Conservation (phyloP, 2,113 vertebrate species). For the Malurus melanocephalus region DNA sequence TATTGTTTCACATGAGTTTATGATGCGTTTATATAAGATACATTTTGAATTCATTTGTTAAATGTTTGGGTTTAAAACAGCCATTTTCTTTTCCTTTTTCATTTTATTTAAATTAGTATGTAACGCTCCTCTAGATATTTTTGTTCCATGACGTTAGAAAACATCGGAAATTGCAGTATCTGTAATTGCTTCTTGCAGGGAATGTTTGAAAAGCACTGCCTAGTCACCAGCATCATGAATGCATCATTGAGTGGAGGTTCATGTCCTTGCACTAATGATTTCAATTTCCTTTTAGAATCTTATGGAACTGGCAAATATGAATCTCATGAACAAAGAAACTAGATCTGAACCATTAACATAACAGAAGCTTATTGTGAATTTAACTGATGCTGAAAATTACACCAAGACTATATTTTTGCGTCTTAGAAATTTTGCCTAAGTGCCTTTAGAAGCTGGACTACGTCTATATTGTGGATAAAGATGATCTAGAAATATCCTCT, state of each 20-base stretch:
- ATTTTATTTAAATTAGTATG: not conserved
- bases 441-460: not conserved
- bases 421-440: not conserved
- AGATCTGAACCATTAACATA: not conserved
- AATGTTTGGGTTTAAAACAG: not conserved
- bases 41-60: not conserved
- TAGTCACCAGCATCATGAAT: not conserved
- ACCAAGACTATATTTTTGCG: not conserved
- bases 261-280: not conserved
- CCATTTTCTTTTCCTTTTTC: not conserved
- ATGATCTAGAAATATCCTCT: not conserved
- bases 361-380: not conserved
- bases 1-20: not conserved
- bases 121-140: not conserved
- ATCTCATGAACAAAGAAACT: not conserved
- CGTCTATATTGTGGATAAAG: not conserved
- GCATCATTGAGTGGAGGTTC: not conserved
- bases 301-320: not conserved
- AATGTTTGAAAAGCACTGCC: not conserved
- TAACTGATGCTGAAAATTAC: not conserved
- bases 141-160: not conserved
- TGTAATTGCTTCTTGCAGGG: not conserved
- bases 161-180: not conserved
- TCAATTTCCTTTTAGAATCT: not conserved
- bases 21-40: not conserved